phyloP scores from a whole-genome alignment of 2,797 vertebrate species.

The Pangasius larnaudii region DNA sequence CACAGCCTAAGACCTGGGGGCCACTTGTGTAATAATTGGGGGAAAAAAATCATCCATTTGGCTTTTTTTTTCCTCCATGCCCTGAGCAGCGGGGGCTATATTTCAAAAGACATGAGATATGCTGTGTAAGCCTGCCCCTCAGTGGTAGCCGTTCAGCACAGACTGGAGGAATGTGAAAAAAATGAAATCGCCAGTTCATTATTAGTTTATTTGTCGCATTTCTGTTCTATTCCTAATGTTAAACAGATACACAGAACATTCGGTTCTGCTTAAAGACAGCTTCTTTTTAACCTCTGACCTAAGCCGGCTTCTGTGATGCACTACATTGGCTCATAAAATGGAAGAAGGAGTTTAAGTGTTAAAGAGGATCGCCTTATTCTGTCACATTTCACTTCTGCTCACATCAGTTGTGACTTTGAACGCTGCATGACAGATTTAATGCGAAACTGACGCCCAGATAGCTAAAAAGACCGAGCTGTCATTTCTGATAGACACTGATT shows the following conservation, averaged over 20 bases:
- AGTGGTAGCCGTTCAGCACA: conserved; percentile 56
- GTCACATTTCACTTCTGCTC: conserved; percentile 1
- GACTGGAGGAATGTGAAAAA: neutral
- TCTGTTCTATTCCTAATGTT: neutral
- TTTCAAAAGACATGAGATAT: neutral
- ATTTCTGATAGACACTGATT: conserved; percentile 42
- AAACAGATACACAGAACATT: neutral
- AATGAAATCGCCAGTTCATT: neutral
- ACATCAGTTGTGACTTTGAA: conserved; percentile 6
- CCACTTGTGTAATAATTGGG: conserved; percentile 26
- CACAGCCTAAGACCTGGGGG: conserved; percentile 36
- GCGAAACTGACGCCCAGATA: conserved; percentile 10
- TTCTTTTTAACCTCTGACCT: neutral
- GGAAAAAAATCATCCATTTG: neutral
- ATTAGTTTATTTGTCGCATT: neutral
- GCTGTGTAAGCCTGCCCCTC: conserved; percentile 75
- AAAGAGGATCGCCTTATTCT: neutral
- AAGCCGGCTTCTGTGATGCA: neutral
- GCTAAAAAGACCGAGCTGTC: conserved; percentile 39
- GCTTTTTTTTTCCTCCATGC: neutral
- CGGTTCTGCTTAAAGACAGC: no score
- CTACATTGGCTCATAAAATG: neutral
- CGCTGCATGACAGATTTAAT: neutral
- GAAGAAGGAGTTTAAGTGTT: neutral
- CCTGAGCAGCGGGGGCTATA: neutral